Base-by-base conservation (phyloP, 1,140 invertebrate species). In the Drosophila sp. region DNA sequence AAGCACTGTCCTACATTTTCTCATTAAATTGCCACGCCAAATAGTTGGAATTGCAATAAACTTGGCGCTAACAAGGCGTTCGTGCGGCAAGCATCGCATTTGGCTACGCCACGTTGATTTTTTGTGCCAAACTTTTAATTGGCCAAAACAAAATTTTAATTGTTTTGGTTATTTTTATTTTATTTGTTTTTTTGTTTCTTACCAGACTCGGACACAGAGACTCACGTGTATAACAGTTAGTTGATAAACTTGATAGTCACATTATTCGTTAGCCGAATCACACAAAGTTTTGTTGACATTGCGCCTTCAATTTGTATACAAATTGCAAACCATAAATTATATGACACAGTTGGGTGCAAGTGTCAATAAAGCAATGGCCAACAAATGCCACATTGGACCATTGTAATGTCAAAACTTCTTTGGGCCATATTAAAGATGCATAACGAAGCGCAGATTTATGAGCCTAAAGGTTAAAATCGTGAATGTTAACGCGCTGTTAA, bases 1-100 rank as follows among this genome's bases (percentile, higher is more conserved):
- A 13, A 54, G 14, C 36, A 71, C n/a, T 86, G 82, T 89, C 82
- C 82, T 87, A 87, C 67, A 87, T 87, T 89, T 79, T 89, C 82
- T 87, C 83, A 89, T 87, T 87, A 87, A 87, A 87, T 89, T 89
- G 82, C 59, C 63, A 86, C 77, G 83, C 75, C 64, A 76, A 82
- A 86, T 78, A 82, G 59, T 80, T 70, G 70, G 78, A 64, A 76
- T 80, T 87, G 82, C 56, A 77, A 67, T 76, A 87, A 87, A 87
- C 75, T 87, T 87, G 66, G n/a, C 75, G 76, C 83, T 87, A 87
- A 87, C 82, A 82, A 87, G 83, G 78, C 83, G 72, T 62, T 69
- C 72, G 75, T 79, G 76, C 77, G 78, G 75, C 66, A 72, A 78
- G 70, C 80, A 73, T 87, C 63, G 61, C 67, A 72, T 72, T 86